Evolutionary conservation across 2,113 vertebrate genomes (phyloP).

Genomic region (Craseonycteris thonglongyai): DNA sequence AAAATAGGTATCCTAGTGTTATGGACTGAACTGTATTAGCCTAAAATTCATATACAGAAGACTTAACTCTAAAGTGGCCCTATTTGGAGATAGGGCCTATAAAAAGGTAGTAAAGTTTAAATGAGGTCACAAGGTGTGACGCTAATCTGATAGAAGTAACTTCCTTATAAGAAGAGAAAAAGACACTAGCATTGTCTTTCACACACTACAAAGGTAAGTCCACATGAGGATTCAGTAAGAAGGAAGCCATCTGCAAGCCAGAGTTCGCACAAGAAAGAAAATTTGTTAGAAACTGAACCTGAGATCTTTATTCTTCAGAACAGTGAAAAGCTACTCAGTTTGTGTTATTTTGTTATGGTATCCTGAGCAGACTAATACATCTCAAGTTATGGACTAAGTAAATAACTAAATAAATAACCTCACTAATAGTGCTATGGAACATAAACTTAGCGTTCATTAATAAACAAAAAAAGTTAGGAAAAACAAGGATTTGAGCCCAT

Average conservation of each 20-base stretch:
- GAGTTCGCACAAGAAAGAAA: neutral
- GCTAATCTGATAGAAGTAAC: neutral
- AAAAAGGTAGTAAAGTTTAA: neutral
- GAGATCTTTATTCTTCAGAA: neutral
- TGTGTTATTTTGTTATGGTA: neutral
- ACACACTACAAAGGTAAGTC: neutral
- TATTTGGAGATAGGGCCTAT: neutral
- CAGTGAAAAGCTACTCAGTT: neutral
- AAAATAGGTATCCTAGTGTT: neutral
- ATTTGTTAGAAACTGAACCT: neutral
- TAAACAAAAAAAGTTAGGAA: neutral
- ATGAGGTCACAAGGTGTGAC: neutral
- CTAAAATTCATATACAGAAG: neutral
- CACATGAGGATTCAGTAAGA: neutral
- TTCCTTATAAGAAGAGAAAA: neutral
- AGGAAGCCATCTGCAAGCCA: neutral
- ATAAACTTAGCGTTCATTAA: neutral
- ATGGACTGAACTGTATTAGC: neutral
- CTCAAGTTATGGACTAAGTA: neutral
- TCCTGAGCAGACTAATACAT: neutral
- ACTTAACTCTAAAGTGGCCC: accelerated
- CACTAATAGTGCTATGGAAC: neutral
- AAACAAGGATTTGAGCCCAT: neutral
- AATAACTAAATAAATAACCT: neutral
- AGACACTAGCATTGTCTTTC: neutral